A percentile compares a stretch with the other conserved stretches of the same genome.
Conservation (phyloP, 1,140 invertebrate genomes). For the Drosophila lacteicornis region DNA sequence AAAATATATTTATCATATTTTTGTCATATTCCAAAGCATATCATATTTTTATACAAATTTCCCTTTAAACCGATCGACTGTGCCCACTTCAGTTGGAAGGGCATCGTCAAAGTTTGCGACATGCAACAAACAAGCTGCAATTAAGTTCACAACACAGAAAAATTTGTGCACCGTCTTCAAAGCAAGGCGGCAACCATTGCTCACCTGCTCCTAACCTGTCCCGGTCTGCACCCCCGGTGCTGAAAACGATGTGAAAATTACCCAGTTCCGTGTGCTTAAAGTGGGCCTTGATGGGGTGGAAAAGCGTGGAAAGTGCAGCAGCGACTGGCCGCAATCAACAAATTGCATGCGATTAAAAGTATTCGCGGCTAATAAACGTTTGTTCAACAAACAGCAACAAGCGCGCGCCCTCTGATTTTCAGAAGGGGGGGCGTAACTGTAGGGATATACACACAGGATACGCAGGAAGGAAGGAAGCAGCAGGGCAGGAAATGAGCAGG, state of each 20-base stretch:
- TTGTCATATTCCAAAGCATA: background rate
- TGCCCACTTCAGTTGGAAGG: slow-evolving; percentile 17
- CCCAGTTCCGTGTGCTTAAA: slow-evolving; percentile 69
- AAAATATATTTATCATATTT: background rate
- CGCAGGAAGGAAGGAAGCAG: slow-evolving; percentile 43
- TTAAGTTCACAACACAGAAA: slow-evolving; percentile 61
- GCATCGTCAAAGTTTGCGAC: slow-evolving; percentile 68
- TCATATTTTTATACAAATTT: too few species aligned
- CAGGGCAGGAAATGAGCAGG: slow-evolving; percentile 44
- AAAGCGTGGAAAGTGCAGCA: slow-evolving; percentile 30
- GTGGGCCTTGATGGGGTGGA: slow-evolving; percentile 13
- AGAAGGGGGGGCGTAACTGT: slow-evolving; percentile 26
- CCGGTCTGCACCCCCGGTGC: background rate
- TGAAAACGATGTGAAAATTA: slow-evolving; percentile 75
- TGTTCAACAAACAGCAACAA: slow-evolving; percentile 73
- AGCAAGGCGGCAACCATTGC: slow-evolving; percentile 28
- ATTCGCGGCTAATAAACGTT: slow-evolving; percentile 80
- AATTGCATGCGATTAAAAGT: slow-evolving; percentile 79
- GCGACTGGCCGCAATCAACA: slow-evolving; percentile 55
- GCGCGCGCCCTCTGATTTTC: slow-evolving; percentile 27
- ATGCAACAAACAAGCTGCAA: slow-evolving; percentile 78
- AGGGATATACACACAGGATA: slow-evolving; percentile 51
- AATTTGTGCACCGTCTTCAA: slow-evolving; percentile 39
- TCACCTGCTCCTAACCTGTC: slow-evolving; percentile 15
- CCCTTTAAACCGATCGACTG: background rate